Conservation (phyloP, 2,888 invertebrate genomes). For the Agrotis exclamationis region DNA sequence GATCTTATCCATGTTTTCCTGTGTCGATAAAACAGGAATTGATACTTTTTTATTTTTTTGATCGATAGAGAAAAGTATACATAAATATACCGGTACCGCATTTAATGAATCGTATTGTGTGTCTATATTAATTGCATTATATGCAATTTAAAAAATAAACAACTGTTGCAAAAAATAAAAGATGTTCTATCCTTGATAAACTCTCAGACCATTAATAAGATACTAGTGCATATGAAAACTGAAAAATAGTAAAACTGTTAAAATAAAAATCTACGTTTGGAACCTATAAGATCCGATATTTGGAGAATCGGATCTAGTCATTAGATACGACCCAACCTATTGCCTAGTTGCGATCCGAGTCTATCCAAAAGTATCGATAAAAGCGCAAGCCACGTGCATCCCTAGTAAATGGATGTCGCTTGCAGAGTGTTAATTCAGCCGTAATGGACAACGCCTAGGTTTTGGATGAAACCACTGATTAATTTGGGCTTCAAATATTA, state of each 20-base stretch:
- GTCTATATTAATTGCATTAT: too few species aligned
- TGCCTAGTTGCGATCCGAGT: neutral
- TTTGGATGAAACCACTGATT: constrained; percentile 25
- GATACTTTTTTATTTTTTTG: too few species aligned
- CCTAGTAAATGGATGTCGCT: neutral
- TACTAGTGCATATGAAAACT: neutral
- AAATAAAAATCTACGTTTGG: too few species aligned
- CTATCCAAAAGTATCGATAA: neutral
- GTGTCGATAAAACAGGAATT: neutral
- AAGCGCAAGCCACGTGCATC: neutral
- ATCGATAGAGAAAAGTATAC: too few species aligned
- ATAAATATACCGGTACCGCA: neutral
- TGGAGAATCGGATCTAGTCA: neutral
- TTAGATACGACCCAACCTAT: neutral
- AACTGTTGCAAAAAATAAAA: neutral
- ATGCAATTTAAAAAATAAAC: neutral
- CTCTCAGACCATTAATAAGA: neutral
- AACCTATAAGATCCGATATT: neutral
- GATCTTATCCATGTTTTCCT: neutral
- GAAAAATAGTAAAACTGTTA: too few species aligned
- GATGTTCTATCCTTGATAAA: neutral
- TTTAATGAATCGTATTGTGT: neutral
- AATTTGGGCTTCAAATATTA: constrained; percentile 14
- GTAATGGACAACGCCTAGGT: constrained; percentile 22
- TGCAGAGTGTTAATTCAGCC: constrained; percentile 31